A percentile compares a stretch with the other conserved stretches of the same genome.
Conservation (phyloP, 2,888 invertebrate species). For the Latrodectus elegans region DNA sequence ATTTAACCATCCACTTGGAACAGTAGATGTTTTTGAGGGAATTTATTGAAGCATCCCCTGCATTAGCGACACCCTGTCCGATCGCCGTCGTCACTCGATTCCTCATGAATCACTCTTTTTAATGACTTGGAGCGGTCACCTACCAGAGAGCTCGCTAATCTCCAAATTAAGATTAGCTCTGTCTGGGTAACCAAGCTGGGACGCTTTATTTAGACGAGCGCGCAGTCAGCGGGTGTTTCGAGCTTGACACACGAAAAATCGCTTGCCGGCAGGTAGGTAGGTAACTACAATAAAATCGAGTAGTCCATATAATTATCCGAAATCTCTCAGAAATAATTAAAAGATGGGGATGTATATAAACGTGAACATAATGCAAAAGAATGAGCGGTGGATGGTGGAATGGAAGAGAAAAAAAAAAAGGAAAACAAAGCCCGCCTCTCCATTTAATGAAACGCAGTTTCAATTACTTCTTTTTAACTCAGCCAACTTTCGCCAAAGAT, state of each 20-base stretch:
- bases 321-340: conserved; percentile 54
- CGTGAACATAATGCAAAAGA: conserved; percentile 61
- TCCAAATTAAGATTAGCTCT: neutral
- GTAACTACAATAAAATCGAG: conserved; percentile 43
- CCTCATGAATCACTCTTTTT: too few relatives aligned
- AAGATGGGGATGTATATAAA: conserved; percentile 59
- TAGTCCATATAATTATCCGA: conserved; percentile 61
- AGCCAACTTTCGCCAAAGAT: conserved; percentile 68
- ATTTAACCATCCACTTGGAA: neutral
- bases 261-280: conserved; percentile 21
- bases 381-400: conserved; percentile 23
- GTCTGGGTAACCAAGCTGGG: neutral
- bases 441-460: conserved; percentile 69
- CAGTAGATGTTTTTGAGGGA: neutral
- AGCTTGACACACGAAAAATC: conserved; percentile 36
- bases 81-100: too few relatives aligned
- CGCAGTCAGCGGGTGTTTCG: conserved; percentile 11
- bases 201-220: neutral
- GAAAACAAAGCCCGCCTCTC: conserved; percentile 65
- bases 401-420: conserved; percentile 19
- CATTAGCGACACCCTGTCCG: neutral
- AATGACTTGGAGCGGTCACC: too few relatives aligned
- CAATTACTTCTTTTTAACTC: conserved; percentile 68
- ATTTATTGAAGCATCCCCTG: neutral
- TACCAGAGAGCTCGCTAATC: too few relatives aligned